A percentile compares a stretch with the other conserved stretches of the same genome.
phyloP scores from a whole-genome alignment of 1,140 invertebrate genomes.

The Eufriesea mexicana region DNA sequence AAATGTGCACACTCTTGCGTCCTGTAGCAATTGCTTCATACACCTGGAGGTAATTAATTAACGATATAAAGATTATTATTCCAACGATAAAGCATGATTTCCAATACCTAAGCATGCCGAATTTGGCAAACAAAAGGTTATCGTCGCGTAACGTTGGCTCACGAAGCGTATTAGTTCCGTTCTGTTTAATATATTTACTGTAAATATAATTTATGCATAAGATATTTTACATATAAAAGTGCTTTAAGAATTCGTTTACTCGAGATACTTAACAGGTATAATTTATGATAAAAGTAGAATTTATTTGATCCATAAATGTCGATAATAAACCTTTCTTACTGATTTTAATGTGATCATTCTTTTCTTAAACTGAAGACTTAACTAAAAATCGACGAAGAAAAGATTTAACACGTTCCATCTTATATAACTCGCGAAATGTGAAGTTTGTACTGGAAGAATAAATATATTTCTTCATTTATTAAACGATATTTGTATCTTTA shows the following conservation, averaged over 20 bases:
- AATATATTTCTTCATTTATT: neutral
- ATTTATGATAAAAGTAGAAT: neutral
- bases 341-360: neutral
- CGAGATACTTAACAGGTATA: neutral
- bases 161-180: slow-evolving; percentile 46
- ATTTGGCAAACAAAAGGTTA: slow-evolving; percentile 37
- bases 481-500: neutral
- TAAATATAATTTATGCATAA: neutral
- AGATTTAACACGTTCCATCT: neutral
- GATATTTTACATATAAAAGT: neutral
- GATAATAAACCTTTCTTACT: neutral
- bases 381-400: too few relatives aligned
- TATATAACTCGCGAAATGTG: neutral
- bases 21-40: slow-evolving; percentile 5
- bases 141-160: neutral
- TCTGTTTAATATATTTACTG: slow-evolving; percentile 26
- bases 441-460: neutral
- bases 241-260: neutral
- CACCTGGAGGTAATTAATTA: slow-evolving; percentile 3
- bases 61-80: neutral
- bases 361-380: neutral
- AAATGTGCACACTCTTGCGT: neutral
- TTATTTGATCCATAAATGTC: neutral
- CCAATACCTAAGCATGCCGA: neutral
- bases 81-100: neutral